These are phyloP conservation scores for Ctenochaetus hawaiiensis DNA, from an alignment of 2,797 vertebrate species.

Conservation along the genomic window DNA sequence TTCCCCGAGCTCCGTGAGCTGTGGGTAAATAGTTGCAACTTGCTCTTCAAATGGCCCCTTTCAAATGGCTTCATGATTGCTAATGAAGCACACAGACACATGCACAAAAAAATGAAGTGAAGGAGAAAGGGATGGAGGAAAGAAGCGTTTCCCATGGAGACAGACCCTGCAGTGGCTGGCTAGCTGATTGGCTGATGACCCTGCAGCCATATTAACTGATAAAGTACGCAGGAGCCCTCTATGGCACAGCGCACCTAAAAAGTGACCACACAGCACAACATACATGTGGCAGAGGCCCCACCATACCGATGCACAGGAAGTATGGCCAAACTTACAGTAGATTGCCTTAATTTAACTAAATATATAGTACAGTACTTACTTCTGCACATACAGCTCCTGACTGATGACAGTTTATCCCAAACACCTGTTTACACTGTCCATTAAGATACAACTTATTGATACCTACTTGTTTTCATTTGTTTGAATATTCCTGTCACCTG, in stretches of 20 bases:
- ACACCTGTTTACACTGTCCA: constrained; percentile 16
- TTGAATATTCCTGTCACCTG: constrained; percentile 1
- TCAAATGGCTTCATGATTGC: constrained; percentile 76
- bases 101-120: constrained; percentile 32
- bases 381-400: constrained; percentile 34
- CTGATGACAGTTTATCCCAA: constrained; percentile 27
- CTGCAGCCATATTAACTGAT: constrained; percentile 62
- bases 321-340: constrained; percentile 3
- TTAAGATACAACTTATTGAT: constrained; percentile 10
- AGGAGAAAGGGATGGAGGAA: constrained; percentile 55
- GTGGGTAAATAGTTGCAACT: constrained; percentile 62
- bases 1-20: constrained; percentile 49
- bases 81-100: constrained; percentile 72
- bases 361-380: constrained; percentile 18
- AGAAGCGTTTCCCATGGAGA: constrained; percentile 73
- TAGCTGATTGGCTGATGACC: constrained; percentile 74
- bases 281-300: constrained; percentile 13
- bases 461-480: neutral
- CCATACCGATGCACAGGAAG: constrained; percentile 18
- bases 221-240: constrained; percentile 59
- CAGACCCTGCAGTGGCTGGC: constrained; percentile 44
- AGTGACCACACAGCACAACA: constrained; percentile 35
- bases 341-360: constrained; percentile 25
- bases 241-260: constrained; percentile 50
- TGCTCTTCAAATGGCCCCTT: constrained; percentile 65